Conservation (phyloP, 2,797 vertebrate genomes). For the Pseudocheirus occidentalis region DNA sequence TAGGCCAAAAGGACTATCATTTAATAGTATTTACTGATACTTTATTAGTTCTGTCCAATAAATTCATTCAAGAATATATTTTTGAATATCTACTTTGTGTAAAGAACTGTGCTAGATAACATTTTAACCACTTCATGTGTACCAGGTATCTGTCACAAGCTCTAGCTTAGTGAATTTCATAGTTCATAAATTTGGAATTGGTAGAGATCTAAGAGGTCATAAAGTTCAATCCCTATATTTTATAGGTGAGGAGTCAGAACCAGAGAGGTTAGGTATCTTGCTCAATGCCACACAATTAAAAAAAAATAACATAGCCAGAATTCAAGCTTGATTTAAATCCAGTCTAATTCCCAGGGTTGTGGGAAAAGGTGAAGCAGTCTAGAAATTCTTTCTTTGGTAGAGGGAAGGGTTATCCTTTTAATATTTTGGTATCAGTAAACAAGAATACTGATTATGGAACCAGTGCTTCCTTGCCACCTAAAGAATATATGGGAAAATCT, state of each 20-base stretch:
- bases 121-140: background rate
- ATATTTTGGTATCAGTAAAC: background rate
- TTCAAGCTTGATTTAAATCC: background rate
- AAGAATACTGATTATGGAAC: background rate
- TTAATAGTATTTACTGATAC: background rate
- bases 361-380: background rate
- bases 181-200: background rate
- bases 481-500: background rate
- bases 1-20: background rate
- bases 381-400: background rate
- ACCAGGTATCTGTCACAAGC: background rate
- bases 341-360: background rate
- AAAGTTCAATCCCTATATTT: background rate
- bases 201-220: background rate
- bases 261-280: background rate
- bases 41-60: background rate
- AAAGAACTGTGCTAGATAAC: background rate
- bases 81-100: background rate
- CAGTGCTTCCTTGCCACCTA: background rate
- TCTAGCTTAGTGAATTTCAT: background rate
- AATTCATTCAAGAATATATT: background rate
- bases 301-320: background rate
- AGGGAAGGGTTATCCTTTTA: background rate
- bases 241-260: background rate
- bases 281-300: background rate